Percentiles rank a stretch among this genome's conserved stretches.
These are phyloP conservation scores for Cheilosia soror DNA, from an alignment of 2,888 invertebrate species.

Conservation along the genomic window DNA sequence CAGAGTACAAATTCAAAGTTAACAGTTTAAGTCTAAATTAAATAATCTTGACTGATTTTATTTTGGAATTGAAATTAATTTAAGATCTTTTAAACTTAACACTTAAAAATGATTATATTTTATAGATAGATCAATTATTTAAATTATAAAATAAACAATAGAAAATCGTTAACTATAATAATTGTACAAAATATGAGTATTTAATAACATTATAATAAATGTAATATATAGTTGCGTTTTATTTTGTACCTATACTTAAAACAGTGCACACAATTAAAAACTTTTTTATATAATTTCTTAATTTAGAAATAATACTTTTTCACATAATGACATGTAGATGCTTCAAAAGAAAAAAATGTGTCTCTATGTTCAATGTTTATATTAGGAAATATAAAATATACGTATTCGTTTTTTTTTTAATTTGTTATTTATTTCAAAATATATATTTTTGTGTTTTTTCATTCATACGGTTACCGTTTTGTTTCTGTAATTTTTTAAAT, in stretches of 20 bases:
- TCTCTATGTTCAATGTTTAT: background rate
- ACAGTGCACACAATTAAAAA: conserved; percentile 12
- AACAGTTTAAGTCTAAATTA: too few relatives aligned
- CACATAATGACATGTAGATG: conserved; percentile 17
- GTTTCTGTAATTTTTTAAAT: conserved; percentile 29
- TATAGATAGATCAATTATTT: background rate
- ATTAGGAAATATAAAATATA: conserved; percentile 8
- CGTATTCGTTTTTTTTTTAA: conserved; percentile 23
- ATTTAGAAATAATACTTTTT: conserved; percentile 26
- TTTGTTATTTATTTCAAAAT: conserved; percentile 29
- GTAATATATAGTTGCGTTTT: background rate
- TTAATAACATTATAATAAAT: conserved; percentile 17
- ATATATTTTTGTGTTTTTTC: background rate
- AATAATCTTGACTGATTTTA: too few relatives aligned
- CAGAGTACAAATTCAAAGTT: too few relatives aligned
- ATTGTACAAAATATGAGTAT: conserved; percentile 50
- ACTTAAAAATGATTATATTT: background rate
- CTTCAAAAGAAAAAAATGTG: conserved; percentile 2
- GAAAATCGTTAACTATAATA: background rate
- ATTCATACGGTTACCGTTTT: background rate
- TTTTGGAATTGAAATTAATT: too few relatives aligned
- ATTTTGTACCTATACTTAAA: background rate
- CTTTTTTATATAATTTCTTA: background rate
- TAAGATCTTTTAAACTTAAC: too few relatives aligned
- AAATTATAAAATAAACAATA: background rate